phyloP scores from a whole-genome alignment of 2,113 vertebrate genomes.

The Harpagus bidentatus region DNA sequence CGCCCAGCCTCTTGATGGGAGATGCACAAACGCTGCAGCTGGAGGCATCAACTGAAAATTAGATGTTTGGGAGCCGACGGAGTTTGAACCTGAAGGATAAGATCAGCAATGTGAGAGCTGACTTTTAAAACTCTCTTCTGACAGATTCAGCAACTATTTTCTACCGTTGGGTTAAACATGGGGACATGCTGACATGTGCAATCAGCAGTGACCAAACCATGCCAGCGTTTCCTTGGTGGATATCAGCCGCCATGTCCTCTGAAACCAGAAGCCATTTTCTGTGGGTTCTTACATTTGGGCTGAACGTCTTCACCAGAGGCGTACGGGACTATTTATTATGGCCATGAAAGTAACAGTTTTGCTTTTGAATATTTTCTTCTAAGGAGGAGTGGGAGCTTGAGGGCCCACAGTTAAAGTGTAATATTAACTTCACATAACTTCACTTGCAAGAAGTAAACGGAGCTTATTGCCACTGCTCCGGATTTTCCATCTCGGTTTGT shows the following conservation, averaged over 20 bases:
- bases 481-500: background rate
- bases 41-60: accelerated
- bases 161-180: accelerated
- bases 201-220: accelerated
- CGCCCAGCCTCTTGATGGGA: accelerated
- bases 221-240: accelerated
- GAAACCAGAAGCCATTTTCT: background rate
- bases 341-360: background rate
- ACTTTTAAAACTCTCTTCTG: background rate
- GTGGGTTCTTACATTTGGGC: accelerated
- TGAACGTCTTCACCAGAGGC: background rate
- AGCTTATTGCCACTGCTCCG: accelerated
- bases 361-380: background rate
- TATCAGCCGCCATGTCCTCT: accelerated
- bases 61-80: accelerated
- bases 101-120: accelerated
- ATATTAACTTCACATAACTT: background rate
- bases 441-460: background rate
- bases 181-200: background rate
- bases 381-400: background rate
- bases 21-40: accelerated
- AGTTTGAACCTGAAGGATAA: background rate
- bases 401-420: accelerated
- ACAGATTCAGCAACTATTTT: background rate
- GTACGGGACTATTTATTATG: accelerated